phyloP scores from a whole-genome alignment of 2,797 vertebrate genomes.

The Eulemur coronatus region DNA sequence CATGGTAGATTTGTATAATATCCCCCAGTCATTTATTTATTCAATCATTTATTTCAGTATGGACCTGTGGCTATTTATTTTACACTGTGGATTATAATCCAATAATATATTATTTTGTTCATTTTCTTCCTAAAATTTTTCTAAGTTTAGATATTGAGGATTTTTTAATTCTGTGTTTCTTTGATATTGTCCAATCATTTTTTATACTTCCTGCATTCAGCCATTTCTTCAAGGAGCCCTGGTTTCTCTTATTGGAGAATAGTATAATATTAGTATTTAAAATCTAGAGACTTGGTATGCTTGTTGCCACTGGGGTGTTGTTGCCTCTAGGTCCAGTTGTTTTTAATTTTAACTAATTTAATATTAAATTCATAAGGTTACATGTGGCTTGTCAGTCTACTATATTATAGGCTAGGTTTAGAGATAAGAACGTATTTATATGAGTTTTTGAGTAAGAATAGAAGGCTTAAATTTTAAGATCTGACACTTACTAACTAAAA shows the following conservation, averaged over 20 bases:
- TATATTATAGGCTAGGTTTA: too few species aligned
- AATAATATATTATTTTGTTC: background rate
- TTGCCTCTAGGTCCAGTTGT: background rate
- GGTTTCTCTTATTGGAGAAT: background rate
- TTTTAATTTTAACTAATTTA: background rate
- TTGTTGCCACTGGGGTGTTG: background rate
- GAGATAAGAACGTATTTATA: background rate
- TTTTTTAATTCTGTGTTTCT: background rate
- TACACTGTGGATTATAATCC: background rate
- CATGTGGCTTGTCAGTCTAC: background rate
- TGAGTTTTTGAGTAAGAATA: background rate
- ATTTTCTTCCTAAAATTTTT: background rate
- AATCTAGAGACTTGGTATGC: background rate
- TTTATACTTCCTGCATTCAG: background rate
- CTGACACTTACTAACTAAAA: background rate
- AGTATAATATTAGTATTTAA: background rate
- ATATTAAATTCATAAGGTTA: background rate
- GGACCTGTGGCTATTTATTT: background rate
- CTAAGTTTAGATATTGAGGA: background rate
- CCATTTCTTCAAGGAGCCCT: background rate
- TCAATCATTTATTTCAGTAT: background rate
- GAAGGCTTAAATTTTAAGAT: background rate
- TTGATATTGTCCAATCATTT: background rate
- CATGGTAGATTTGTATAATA: background rate
- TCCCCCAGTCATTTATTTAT: background rate